Percentiles rank a stretch among this genome's conserved stretches.
These are phyloP conservation scores for Metallyticus violacea DNA, from an alignment of 2,888 invertebrate species.

Conservation along the genomic window DNA sequence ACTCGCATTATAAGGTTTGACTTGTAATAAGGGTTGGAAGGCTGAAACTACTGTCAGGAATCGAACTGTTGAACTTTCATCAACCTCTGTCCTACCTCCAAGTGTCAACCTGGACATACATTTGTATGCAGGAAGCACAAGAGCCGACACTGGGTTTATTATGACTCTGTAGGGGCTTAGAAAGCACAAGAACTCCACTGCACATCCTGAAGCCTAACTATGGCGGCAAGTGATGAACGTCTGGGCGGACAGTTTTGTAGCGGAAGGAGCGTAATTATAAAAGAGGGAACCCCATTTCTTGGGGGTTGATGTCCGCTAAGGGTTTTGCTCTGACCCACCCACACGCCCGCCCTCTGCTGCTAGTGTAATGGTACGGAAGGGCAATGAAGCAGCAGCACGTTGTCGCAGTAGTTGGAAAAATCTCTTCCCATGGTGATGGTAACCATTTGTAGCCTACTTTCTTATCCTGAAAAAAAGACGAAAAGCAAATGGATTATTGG, in stretches of 20 bases:
- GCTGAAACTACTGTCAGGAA: too few relatives aligned
- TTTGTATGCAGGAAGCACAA: not conserved
- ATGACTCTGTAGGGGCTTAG: not conserved
- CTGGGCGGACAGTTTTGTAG: not conserved
- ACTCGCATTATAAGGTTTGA: too few relatives aligned
- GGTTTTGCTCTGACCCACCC: not conserved
- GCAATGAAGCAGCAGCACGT: not conserved
- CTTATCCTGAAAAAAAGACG: not conserved
- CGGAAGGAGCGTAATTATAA: not conserved
- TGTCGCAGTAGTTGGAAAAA: not conserved
- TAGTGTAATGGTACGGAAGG: not conserved
- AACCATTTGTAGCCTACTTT: not conserved
- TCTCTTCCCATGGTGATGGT: not conserved
- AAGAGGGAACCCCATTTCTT: not conserved
- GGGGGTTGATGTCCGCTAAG: not conserved
- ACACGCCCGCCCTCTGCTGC: not conserved
- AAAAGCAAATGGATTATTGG: too few relatives aligned
- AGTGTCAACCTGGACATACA: too few relatives aligned
- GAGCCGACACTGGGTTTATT: not conserved
- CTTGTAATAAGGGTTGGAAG: too few relatives aligned
- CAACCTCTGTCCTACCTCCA: too few relatives aligned
- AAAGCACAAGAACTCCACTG: too few relatives aligned
- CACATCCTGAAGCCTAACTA: not conserved
- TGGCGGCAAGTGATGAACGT: not conserved
- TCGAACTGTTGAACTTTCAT: too few relatives aligned